phyloP scores from a whole-genome alignment of 1,140 invertebrate species.

The Mamestra configurata region DNA sequence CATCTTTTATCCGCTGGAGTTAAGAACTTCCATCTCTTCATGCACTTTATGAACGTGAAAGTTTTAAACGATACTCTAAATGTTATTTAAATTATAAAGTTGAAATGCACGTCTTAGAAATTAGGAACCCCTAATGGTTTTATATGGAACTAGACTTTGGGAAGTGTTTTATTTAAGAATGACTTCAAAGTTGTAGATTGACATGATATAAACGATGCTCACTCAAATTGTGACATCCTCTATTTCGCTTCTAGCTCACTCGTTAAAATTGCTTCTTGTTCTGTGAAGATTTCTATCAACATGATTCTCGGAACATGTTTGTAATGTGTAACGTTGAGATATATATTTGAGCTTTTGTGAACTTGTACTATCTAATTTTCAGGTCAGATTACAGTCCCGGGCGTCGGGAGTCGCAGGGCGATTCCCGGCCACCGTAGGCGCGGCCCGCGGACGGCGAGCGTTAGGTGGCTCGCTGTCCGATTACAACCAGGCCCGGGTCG shows the following conservation, averaged over 20 bases:
- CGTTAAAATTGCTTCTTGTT: not conserved
- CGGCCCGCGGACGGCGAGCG: too few relatives aligned
- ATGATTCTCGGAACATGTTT: not conserved
- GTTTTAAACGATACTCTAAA: constrained; percentile 36
- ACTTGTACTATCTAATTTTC: not conserved
- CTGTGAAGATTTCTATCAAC: not conserved
- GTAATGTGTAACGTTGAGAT: not conserved
- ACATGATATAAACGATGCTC: too few relatives aligned
- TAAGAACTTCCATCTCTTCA: constrained; percentile 27
- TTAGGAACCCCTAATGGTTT: not conserved
- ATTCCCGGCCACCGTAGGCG: too few relatives aligned
- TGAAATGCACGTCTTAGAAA: not conserved
- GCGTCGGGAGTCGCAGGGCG: too few relatives aligned
- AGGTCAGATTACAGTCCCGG: not conserved
- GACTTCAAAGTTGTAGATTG: too few relatives aligned
- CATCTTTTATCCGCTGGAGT: constrained; percentile 21
- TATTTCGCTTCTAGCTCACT: not conserved
- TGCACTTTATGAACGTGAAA: constrained; percentile 28
- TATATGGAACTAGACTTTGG: too few relatives aligned
- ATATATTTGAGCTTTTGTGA: not conserved
- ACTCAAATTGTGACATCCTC: too few relatives aligned
- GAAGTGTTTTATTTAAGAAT: too few relatives aligned
- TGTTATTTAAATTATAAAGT: constrained; percentile 13
- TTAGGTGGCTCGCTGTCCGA: too few relatives aligned
- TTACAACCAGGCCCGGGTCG: too few relatives aligned